Evolutionary conservation across 2,888 invertebrate species (phyloP).

Genomic region (Chromoteleia sp.): DNA sequence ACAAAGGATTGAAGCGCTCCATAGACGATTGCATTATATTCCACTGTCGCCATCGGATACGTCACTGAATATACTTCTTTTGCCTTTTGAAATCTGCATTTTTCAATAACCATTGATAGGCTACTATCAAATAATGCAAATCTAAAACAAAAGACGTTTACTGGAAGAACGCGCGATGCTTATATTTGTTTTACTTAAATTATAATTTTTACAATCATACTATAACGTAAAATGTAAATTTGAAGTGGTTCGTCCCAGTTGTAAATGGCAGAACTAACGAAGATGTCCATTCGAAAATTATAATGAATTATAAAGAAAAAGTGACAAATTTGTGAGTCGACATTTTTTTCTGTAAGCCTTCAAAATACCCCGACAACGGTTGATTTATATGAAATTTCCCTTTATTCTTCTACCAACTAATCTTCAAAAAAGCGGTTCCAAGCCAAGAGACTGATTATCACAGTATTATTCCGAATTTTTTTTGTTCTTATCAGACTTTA

Average conservation of each 20-base stretch:
- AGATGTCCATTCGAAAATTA: slow-evolving; percentile 1
- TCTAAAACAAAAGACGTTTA: slow-evolving; percentile 64
- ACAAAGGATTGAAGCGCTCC: slow-evolving; percentile 71
- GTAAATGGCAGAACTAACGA: no score
- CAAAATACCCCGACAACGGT: slow-evolving; percentile 39
- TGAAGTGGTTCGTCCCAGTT: no score
- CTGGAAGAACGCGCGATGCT: slow-evolving; percentile 37
- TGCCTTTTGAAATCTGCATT: slow-evolving; percentile 73
- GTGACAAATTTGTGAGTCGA: slow-evolving; percentile 79
- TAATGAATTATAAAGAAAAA: slow-evolving; percentile 63
- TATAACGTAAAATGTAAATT: no score
- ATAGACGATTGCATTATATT: slow-evolving; percentile 72
- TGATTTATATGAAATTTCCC: slow-evolving; percentile 74
- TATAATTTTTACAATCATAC: not conserved
- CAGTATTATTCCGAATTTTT: slow-evolving; percentile 35
- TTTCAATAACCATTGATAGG: slow-evolving; percentile 67
- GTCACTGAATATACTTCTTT: slow-evolving; percentile 69
- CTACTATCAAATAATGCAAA: slow-evolving; percentile 67
- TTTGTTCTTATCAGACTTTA: slow-evolving; percentile 31
- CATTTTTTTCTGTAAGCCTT: slow-evolving; percentile 77
- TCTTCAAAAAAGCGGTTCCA: slow-evolving; percentile 76
- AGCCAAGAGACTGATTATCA: slow-evolving; percentile 79
- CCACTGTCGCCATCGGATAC: slow-evolving; percentile 69
- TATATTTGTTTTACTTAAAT: slow-evolving; percentile 15
- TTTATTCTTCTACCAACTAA: slow-evolving; percentile 71